Evolutionary conservation across 37 sponge, comb jelly and placozoan species (phyloP).

Genomic region (Axinella damicornis): DNA sequence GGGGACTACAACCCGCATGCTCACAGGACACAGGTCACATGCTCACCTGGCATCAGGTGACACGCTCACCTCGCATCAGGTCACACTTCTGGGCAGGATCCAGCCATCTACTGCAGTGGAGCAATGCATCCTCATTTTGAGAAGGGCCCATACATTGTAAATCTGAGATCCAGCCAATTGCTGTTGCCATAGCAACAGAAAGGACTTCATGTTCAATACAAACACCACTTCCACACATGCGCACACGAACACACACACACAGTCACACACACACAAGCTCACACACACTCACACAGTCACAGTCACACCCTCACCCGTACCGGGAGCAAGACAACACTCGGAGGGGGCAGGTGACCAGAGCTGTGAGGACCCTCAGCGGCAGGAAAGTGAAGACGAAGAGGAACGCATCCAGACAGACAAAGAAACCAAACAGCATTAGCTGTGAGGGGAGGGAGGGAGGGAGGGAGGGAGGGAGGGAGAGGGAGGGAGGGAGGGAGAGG

Average conservation of each 20-base stretch:
- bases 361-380: conserved; percentile 77
- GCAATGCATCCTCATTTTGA: too few relatives aligned
- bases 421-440: conserved; percentile 89
- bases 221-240: too few relatives aligned
- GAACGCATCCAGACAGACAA: conserved; percentile 91
- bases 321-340: conserved; percentile 34
- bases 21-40: too few relatives aligned
- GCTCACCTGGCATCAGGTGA: too few relatives aligned
- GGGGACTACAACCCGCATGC: too few relatives aligned
- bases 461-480: too few relatives aligned
- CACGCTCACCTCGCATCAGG: conserved; percentile 46
- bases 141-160: too few relatives aligned
- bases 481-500: too few relatives aligned
- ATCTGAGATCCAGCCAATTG: too few relatives aligned
- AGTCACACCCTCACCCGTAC: conserved; percentile 16
- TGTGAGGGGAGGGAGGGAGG: not conserved
- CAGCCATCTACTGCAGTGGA: conserved; percentile 26
- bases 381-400: conserved; percentile 92
- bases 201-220: too few relatives aligned
- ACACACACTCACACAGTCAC: conserved; percentile 25
- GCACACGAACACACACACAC: too few relatives aligned
- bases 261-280: conserved; percentile 3
- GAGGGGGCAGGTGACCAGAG: conserved; percentile 14
- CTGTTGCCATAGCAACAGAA: too few relatives aligned
- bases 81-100: conserved; percentile 37